phyloP scores from a whole-genome alignment of 2,113 vertebrate genomes.

The Procavia capensis region DNA sequence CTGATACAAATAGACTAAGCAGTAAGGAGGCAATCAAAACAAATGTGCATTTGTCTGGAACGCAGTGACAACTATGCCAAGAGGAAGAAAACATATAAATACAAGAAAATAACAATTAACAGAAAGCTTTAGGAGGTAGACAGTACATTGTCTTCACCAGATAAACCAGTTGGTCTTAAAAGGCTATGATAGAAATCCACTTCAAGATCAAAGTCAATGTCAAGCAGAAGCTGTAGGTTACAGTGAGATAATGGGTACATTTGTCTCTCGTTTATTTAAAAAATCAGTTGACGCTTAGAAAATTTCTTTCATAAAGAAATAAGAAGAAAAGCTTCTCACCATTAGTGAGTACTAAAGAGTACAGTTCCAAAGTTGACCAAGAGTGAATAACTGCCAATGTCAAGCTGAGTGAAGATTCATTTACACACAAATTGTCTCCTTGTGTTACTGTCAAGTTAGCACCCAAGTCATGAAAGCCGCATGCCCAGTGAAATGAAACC shows the following conservation, averaged over 20 bases:
- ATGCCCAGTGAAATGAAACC: too few relatives aligned
- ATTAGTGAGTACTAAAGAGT: neutral
- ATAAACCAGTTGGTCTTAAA: neutral
- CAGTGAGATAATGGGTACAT: neutral
- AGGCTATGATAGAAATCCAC: neutral
- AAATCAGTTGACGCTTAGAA: neutral
- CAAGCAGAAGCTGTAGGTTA: neutral
- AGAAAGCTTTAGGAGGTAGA: conserved; percentile 47
- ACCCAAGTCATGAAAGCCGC: too few relatives aligned
- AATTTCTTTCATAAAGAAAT: neutral
- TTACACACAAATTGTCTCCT: neutral
- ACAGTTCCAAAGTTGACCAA: neutral
- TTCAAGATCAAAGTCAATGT: neutral
- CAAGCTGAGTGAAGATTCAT: neutral
- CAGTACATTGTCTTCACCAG: neutral
- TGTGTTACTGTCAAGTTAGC: too few relatives aligned
- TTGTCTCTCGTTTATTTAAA: neutral
- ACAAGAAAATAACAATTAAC: conserved; percentile 72
- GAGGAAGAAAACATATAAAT: conserved; percentile 66
- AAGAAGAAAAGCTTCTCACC: neutral
- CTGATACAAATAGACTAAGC: conserved; percentile 77
- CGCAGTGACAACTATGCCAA: conserved; percentile 46
- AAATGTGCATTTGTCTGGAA: conserved; percentile 78
- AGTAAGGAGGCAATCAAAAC: conserved; percentile 81
- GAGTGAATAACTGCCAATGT: neutral